phyloP scores from a whole-genome alignment of 2,113 vertebrate genomes.

The Vulpes vulpes region DNA sequence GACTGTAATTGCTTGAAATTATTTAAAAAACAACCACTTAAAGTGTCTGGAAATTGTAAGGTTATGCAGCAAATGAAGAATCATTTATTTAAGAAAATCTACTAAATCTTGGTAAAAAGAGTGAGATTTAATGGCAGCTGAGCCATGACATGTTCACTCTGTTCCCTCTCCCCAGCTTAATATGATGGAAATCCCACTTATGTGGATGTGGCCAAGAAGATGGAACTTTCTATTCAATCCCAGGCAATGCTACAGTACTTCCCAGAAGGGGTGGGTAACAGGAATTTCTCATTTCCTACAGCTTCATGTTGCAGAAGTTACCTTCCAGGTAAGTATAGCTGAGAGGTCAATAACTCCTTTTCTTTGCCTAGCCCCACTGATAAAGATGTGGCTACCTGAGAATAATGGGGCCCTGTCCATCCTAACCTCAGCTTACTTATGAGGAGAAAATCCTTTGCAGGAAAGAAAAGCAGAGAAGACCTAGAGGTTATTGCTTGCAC shows the following conservation, averaged over 20 bases:
- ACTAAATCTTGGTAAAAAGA: neutral
- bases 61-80: neutral
- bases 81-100: neutral
- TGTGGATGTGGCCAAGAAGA: neutral
- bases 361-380: neutral
- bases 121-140: neutral
- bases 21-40: neutral
- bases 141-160: no score
- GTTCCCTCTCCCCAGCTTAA: no score
- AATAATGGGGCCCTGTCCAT: no score
- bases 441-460: neutral
- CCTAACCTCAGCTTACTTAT: neutral
- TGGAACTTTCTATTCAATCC: no score
- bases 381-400: neutral
- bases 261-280: rapidly evolving
- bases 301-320: neutral
- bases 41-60: neutral
- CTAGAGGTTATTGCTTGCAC: neutral
- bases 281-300: neutral
- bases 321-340: neutral
- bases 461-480: neutral
- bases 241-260: neutral
- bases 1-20: neutral
- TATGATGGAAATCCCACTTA: neutral
- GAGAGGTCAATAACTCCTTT: neutral